phyloP scores from a whole-genome alignment of 1,140 invertebrate species.

The Watersipora subatra region DNA sequence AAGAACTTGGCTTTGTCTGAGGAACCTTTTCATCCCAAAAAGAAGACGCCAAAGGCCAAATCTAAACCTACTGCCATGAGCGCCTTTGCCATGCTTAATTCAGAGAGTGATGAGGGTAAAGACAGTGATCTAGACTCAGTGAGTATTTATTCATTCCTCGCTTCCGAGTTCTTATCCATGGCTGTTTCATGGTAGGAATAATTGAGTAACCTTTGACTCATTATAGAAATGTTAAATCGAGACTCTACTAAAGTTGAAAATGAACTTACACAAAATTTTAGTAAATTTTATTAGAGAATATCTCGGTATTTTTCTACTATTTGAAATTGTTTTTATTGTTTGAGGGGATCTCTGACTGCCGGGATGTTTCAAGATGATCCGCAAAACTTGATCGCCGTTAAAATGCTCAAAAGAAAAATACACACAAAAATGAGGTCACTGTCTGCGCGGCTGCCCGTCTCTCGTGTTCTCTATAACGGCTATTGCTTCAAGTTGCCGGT shows the following conservation, averaged over 20 bases:
- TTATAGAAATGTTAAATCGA: not conserved
- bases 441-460: no score
- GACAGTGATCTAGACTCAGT: not conserved
- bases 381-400: no score
- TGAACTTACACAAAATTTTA: not conserved
- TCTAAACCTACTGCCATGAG: not conserved
- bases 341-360: not conserved
- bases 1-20: not conserved
- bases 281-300: not conserved
- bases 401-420: no score
- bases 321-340: not conserved
- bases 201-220: not conserved
- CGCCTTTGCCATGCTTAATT: not conserved
- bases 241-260: not conserved
- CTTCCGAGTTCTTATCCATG: not conserved
- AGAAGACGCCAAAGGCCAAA: not conserved
- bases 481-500: no score
- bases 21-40: not conserved
- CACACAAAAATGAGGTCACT: no score
- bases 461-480: no score
- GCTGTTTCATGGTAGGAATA: not conserved
- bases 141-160: not conserved
- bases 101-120: not conserved
- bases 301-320: not conserved
- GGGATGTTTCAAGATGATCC: no score